phyloP scores from a whole-genome alignment of 2,888 invertebrate species.

The Drosophila rubida region DNA sequence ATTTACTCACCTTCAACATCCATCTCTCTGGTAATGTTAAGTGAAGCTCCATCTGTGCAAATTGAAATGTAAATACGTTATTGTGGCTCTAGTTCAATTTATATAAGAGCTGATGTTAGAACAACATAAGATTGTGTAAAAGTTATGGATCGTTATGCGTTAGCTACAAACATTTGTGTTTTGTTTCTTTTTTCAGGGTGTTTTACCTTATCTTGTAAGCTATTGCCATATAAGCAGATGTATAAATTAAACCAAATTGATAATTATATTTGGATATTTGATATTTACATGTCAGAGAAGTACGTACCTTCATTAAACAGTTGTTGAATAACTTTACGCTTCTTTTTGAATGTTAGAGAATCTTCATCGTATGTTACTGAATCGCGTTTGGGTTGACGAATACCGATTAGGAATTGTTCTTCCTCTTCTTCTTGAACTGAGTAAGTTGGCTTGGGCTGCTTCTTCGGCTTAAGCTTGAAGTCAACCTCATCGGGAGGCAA shows the following conservation, averaged over 20 bases:
- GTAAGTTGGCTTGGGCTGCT: conserved; percentile 85
- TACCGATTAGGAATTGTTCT: conserved; percentile 86
- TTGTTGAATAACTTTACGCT: conserved; percentile 88
- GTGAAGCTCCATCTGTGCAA: conserved; percentile 89
- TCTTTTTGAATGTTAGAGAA: conserved; percentile 89
- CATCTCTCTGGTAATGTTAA: conserved; percentile 89
- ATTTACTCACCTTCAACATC: conserved; percentile 86
- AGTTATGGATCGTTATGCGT: conserved; percentile 60
- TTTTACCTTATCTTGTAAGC: conserved; percentile 83
- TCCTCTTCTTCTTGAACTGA: conserved; percentile 87
- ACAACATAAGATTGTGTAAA: conserved; percentile 20
- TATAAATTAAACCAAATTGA: conserved; percentile 40
- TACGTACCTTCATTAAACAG: conserved; percentile 86
- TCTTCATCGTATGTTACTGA: conserved; percentile 87
- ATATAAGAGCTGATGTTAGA: neutral
- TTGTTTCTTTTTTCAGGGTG: conserved; percentile 45
- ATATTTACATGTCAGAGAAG: neutral
- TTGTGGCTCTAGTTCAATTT: neutral
- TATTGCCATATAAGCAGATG: conserved; percentile 85
- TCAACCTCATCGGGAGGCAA: conserved; percentile 85
- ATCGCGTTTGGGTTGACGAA: conserved; percentile 85
- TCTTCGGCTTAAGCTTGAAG: conserved; percentile 85
- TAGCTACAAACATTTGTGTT: conserved; percentile 74
- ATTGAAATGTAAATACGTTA: conserved; percentile 2
- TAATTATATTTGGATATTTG: conserved; percentile 4